Conservation (phyloP, 92 coral and sea anemone species). For the Siderastrea siderea region DNA sequence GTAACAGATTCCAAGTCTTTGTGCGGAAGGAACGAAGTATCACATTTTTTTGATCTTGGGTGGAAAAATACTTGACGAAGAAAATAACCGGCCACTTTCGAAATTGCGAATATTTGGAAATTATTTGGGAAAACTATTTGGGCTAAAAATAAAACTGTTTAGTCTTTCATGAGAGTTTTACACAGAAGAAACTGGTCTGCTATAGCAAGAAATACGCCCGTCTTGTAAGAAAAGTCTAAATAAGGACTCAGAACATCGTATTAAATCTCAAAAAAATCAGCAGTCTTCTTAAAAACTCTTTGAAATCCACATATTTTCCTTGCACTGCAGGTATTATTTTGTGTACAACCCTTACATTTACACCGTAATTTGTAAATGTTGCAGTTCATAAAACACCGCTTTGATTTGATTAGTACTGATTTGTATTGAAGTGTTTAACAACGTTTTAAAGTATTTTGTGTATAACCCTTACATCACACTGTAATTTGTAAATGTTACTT, state of each 20-base stretch:
- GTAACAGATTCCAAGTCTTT: conserved; percentile 40
- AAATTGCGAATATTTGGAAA: not conserved
- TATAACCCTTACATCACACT: too few species aligned
- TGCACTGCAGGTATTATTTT: too few species aligned
- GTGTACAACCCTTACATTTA: too few species aligned
- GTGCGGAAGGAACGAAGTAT: conserved; percentile 17
- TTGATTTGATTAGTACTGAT: not conserved
- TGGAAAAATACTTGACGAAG: not conserved
- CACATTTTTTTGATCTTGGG: conserved; percentile 12
- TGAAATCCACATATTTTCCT: too few species aligned
- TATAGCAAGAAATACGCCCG: not conserved
- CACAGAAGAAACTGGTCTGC: not conserved
- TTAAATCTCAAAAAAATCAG: too few species aligned
- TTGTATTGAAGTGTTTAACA: not conserved
- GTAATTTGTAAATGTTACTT: too few species aligned
- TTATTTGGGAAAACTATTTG: not conserved
- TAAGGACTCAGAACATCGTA: not conserved
- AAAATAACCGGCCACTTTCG: conserved; percentile 1
- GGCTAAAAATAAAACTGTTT: not conserved
- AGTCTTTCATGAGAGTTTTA: not conserved
- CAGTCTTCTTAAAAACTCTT: too few species aligned
- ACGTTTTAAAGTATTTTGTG: too few species aligned
- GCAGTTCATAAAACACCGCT: too few species aligned
- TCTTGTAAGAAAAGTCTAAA: not conserved
- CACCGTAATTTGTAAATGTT: too few species aligned